Conservation (phyloP, 2,888 invertebrate species). For the Piscicola geometra region DNA sequence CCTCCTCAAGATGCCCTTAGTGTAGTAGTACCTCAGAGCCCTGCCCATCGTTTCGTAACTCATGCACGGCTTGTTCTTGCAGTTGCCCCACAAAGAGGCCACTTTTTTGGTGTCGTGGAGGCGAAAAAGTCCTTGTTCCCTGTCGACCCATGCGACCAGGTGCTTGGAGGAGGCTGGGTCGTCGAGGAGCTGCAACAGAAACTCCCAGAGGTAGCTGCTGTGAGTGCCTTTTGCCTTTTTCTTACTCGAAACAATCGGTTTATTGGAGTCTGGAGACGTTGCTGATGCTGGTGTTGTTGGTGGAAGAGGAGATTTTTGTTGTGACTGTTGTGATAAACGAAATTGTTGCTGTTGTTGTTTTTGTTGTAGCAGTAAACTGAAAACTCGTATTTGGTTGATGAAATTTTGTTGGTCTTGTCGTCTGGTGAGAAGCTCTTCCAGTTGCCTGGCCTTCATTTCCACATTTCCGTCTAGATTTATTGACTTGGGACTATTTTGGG, state of each 20-base stretch:
- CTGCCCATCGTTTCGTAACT: slow-evolving; percentile 36
- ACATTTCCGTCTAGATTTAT: too few species aligned
- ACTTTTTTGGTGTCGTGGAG: slow-evolving; percentile 34
- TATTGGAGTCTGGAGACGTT: too few species aligned
- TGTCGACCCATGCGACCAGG: slow-evolving; percentile 34
- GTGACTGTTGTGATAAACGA: neutral
- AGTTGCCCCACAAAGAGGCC: slow-evolving; percentile 33
- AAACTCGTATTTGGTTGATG: neutral
- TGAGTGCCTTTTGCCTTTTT: neutral
- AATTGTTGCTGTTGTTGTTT: slow-evolving; percentile 8
- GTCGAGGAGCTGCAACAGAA: slow-evolving; percentile 32
- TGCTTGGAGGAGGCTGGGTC: slow-evolving; percentile 14
- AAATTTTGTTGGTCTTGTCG: neutral
- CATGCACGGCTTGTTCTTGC: slow-evolving; percentile 34
- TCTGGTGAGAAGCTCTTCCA: too few species aligned
- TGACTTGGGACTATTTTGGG: too few species aligned
- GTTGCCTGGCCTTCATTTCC: too few species aligned
- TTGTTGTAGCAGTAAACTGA: neutral
- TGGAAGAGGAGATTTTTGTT: neutral
- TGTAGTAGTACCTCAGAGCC: slow-evolving; percentile 36
- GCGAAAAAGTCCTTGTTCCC: slow-evolving; percentile 27
- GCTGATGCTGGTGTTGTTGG: neutral
- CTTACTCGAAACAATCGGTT: neutral
- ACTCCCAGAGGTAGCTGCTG: slow-evolving; percentile 34
- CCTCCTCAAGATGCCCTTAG: slow-evolving; percentile 24